A percentile compares a stretch with the other conserved stretches of the same genome.
These are phyloP conservation scores for Mungos mungo DNA, from an alignment of 2,113 vertebrate genomes.

Conservation along the genomic window DNA sequence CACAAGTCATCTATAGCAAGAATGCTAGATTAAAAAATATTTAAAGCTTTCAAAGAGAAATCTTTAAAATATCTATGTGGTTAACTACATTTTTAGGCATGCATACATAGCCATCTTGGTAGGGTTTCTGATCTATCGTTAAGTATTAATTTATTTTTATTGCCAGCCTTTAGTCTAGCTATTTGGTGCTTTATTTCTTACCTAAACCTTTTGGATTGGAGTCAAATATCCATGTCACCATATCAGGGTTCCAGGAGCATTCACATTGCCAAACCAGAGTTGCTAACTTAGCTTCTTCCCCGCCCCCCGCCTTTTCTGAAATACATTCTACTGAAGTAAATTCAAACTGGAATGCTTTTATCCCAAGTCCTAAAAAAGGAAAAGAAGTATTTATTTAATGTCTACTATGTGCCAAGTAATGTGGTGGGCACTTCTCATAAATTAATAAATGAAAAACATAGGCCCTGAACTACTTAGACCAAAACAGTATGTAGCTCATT, in stretches of 20 bases:
- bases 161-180: not conserved
- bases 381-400: not conserved
- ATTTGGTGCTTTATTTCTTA: constrained; percentile 3
- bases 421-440: not conserved
- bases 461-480: not conserved
- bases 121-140: not conserved
- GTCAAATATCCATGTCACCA: not conserved
- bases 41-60: constrained; percentile 12
- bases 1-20: constrained; percentile 71
- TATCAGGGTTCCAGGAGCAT: not conserved
- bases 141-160: constrained; percentile 34
- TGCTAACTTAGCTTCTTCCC: not conserved
- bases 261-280: not conserved
- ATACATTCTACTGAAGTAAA: not conserved
- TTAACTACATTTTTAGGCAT: not conserved
- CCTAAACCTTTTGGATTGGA: constrained; percentile 6
- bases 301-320: not conserved
- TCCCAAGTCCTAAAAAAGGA: not conserved
- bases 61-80: not conserved
- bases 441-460: not conserved
- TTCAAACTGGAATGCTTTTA: not conserved
- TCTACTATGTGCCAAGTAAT: not conserved
- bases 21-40: constrained; percentile 49
- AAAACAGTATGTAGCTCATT: not conserved
- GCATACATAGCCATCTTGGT: not conserved